These are phyloP conservation scores for Gypaetus barbatus DNA, from an alignment of 2,797 vertebrate genomes.

Conservation along the genomic window DNA sequence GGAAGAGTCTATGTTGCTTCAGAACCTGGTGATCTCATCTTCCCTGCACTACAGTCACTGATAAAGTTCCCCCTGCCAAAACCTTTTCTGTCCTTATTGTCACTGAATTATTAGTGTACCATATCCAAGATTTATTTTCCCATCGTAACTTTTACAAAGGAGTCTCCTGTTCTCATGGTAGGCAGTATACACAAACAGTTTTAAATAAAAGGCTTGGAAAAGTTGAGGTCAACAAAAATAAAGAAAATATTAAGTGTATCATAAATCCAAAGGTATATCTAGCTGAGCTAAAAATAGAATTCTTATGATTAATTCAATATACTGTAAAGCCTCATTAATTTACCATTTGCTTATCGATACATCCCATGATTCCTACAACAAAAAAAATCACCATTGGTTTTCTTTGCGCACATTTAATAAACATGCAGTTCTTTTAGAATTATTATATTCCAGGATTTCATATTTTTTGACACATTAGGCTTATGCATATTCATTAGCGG, in stretches of 20 bases:
- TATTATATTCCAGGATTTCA: not conserved
- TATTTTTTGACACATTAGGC: not conserved
- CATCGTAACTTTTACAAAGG: not conserved
- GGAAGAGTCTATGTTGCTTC: not conserved
- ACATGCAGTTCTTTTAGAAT: not conserved
- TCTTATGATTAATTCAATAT: not conserved
- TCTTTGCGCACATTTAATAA: not conserved
- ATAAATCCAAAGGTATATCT: not conserved
- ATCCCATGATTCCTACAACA: not conserved
- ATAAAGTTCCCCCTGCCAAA: slow-evolving; percentile 24
- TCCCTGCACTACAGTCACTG: not conserved
- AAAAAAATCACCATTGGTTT: not conserved
- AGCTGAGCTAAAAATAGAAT: slow-evolving; percentile 5
- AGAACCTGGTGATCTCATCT: not conserved
- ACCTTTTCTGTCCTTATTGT: not conserved
- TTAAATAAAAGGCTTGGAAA: slow-evolving; percentile 24
- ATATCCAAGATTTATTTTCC: not conserved
- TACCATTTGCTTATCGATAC: not conserved
- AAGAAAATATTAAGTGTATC: not conserved
- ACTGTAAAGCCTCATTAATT: not conserved
- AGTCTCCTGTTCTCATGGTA: not conserved
- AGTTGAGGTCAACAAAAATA: slow-evolving; percentile 3
- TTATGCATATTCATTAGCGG: slow-evolving; percentile 8
- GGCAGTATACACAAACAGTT: not conserved
- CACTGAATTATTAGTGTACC: not conserved